Evolutionary conservation across 2,888 invertebrate genomes (phyloP).

Genomic region (Zygothrica quintamaculata): DNA sequence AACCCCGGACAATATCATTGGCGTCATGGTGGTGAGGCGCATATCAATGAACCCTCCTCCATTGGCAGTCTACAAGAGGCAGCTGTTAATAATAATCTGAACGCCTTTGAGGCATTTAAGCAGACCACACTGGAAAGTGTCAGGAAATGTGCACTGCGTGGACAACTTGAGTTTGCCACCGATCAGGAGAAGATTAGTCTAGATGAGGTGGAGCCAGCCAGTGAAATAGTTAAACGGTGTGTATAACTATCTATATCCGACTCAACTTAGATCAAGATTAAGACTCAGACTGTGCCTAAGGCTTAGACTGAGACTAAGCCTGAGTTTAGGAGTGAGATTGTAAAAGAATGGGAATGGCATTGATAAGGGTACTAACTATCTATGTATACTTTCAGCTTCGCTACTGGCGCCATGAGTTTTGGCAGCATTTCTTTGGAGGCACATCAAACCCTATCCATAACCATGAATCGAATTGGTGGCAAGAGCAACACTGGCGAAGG

Average conservation of each 20-base stretch:
- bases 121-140: conserved; percentile 95
- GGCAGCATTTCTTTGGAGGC: conserved; percentile 98
- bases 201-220: conserved; percentile 95
- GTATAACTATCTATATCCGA: too few relatives aligned
- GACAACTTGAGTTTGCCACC: conserved; percentile 94
- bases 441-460: conserved; percentile 96
- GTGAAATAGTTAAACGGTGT: conserved; percentile 98
- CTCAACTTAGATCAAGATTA: too few relatives aligned
- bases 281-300: too few relatives aligned
- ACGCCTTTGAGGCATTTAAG: conserved; percentile 93
- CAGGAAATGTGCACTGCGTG: conserved; percentile 94
- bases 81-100: conserved; percentile 90
- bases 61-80: conserved; percentile 93
- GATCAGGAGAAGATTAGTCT: conserved; percentile 92
- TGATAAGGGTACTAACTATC: too few relatives aligned
- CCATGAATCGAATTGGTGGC: conserved; percentile 98
- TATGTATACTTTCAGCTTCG: conserved; percentile 78
- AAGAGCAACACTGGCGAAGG: conserved; percentile 99
- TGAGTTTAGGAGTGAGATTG: too few relatives aligned
- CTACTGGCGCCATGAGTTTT: conserved; percentile 96
- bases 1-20: conserved; percentile 98
- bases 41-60: conserved; percentile 97
- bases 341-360: too few relatives aligned
- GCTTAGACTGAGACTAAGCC: too few relatives aligned
- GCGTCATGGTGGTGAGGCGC: conserved; percentile 98